These are phyloP conservation scores for Leucosticte australis DNA, from an alignment of 2,113 vertebrate genomes.

Conservation along the genomic window DNA sequence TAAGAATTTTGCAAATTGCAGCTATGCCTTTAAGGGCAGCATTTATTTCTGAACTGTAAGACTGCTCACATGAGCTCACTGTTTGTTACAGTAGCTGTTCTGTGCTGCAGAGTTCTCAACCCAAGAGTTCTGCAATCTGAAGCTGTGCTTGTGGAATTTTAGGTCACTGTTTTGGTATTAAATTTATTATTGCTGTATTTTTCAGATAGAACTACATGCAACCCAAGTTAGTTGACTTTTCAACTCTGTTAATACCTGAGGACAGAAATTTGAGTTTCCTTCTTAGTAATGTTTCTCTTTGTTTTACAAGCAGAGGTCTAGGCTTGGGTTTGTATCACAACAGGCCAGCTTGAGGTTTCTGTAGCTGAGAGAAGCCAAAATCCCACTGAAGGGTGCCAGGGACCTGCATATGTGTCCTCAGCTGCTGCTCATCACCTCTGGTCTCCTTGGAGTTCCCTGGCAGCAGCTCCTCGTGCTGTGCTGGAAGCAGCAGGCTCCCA, in stretches of 20 bases:
- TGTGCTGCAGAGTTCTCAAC: not conserved
- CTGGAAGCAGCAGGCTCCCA: not conserved
- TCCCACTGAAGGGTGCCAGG: not conserved
- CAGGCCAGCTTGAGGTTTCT: not conserved
- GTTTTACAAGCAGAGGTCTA: not conserved
- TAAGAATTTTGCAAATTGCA: not conserved
- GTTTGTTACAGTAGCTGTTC: not conserved
- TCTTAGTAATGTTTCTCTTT: not conserved
- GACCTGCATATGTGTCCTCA: fast-evolving
- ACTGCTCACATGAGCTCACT: not conserved
- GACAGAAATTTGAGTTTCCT: not conserved
- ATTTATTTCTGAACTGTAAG: not conserved
- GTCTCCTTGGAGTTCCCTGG: not conserved
- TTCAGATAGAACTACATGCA: not conserved
- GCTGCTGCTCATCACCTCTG: not conserved
- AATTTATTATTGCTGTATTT: not conserved
- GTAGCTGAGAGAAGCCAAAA: not conserved
- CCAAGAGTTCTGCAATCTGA: not conserved
- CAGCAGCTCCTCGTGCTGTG: not conserved
- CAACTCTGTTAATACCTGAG: not conserved
- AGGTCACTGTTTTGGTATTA: not conserved
- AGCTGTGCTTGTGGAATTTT: not conserved
- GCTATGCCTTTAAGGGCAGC: not conserved
- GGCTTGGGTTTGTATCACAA: not conserved
- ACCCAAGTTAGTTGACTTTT: not conserved